A percentile compares a stretch with the other conserved stretches of the same genome.
Conservation (phyloP, 2,797 vertebrate species). For the Pseudochaenichthys georgianus region DNA sequence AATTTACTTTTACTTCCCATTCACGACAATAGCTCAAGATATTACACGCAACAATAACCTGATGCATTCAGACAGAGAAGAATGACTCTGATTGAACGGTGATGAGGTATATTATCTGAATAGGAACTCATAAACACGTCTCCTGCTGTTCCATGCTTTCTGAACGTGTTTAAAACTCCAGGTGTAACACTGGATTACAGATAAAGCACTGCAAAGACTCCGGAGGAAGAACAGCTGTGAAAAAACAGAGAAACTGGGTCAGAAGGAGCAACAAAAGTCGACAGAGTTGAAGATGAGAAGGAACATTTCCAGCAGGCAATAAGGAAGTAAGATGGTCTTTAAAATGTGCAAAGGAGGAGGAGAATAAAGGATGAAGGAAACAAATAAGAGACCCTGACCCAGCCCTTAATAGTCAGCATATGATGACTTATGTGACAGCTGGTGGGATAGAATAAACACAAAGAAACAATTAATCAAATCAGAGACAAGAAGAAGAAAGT, state of each 20-base stretch:
- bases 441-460: slow-evolving; percentile 1
- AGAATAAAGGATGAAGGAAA: slow-evolving; percentile 16
- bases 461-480: background rate
- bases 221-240: slow-evolving; percentile 40
- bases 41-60: background rate
- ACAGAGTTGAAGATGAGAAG: slow-evolving; percentile 2
- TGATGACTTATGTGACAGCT: background rate
- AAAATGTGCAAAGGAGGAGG: background rate
- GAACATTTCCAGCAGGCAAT: slow-evolving; percentile 11
- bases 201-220: slow-evolving; percentile 7
- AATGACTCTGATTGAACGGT: slow-evolving; percentile 25
- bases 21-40: background rate
- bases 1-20: no score
- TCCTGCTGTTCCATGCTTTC: slow-evolving; percentile 21
- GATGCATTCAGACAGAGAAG: background rate
- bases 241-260: slow-evolving; percentile 40
- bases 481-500: background rate
- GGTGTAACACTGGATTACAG: slow-evolving; percentile 17
- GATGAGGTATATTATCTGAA: slow-evolving; percentile 12
- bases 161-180: slow-evolving; percentile 26
- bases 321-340: background rate
- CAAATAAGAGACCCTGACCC: slow-evolving; percentile 10
- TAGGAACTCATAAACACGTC: background rate
- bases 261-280: slow-evolving; percentile 33
- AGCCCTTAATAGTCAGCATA: background rate